phyloP scores from a whole-genome alignment of 2,113 vertebrate genomes.

The Syngnathus scovelli region DNA sequence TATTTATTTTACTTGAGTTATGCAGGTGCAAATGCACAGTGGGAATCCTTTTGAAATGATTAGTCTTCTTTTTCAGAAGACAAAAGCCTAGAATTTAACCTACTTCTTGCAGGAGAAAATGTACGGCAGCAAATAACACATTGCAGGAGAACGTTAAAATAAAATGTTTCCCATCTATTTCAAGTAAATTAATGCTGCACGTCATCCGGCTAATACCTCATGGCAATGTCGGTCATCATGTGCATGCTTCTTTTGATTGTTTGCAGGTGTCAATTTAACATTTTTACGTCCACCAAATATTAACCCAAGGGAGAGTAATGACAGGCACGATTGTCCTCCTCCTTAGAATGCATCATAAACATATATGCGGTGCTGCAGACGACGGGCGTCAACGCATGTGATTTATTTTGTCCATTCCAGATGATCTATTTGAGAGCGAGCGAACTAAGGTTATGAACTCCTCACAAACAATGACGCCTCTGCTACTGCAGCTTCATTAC shows the following conservation, averaged over 20 bases:
- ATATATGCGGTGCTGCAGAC: not conserved
- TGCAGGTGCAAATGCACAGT: no score
- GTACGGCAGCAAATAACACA: no score
- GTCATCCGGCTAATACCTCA: not conserved
- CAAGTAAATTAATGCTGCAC: not conserved
- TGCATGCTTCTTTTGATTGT: not conserved
- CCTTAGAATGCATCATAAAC: not conserved
- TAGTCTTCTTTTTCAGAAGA: no score
- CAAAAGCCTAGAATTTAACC: no score
- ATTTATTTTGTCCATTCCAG: not conserved
- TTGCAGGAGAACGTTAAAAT: not conserved
- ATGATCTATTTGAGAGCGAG: not conserved
- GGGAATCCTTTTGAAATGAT: no score
- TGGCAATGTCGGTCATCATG: not conserved
- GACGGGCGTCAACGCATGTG: not conserved
- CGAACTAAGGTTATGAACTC: not conserved
- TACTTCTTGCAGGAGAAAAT: no score
- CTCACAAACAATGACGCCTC: constrained; percentile 21
- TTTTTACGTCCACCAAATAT: not conserved
- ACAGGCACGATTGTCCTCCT: not conserved
- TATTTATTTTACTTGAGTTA: no score
- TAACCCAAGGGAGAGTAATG: not conserved
- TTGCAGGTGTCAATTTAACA: not conserved
- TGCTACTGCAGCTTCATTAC: not conserved
- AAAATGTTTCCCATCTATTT: not conserved